Conservation (phyloP, 2,888 invertebrate genomes). For the Synergus gifuensis region DNA sequence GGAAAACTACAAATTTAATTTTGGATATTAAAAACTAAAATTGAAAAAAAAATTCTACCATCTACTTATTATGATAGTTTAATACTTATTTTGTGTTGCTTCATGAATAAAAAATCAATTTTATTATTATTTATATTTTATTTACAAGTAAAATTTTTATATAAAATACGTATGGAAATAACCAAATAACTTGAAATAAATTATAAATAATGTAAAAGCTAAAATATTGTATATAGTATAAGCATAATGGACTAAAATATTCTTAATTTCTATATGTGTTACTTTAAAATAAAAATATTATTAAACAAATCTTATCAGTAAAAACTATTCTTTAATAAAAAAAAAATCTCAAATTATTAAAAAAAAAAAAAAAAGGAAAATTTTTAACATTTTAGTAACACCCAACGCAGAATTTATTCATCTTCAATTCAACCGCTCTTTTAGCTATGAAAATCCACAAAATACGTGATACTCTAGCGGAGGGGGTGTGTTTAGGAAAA, state of each 20-base stretch:
- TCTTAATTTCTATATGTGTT: too few species aligned
- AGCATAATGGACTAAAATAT: too few species aligned
- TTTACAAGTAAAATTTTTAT: too few species aligned
- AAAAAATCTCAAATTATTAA: background rate
- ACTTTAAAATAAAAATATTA: background rate
- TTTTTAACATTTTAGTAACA: background rate
- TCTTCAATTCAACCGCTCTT: slow-evolving; percentile 1
- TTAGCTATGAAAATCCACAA: background rate
- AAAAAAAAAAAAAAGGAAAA: background rate
- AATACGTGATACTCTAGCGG: too few species aligned
- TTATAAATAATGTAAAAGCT: background rate
- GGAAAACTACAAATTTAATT: background rate
- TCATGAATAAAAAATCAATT: background rate
- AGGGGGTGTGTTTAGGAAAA: too few species aligned
- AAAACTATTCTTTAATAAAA: background rate
- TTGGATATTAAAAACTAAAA: background rate
- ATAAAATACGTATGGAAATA: too few species aligned
- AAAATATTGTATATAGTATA: background rate
- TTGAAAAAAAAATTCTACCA: background rate
- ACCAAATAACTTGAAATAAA: too few species aligned
- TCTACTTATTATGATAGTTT: background rate
- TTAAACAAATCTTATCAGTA: background rate
- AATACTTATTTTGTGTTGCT: background rate
- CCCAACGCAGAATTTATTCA: slow-evolving; percentile 22
- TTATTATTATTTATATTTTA: background rate